These are phyloP conservation scores for Branchipolynoe longqiensis DNA, from an alignment of 2,888 invertebrate genomes.

Conservation along the genomic window DNA sequence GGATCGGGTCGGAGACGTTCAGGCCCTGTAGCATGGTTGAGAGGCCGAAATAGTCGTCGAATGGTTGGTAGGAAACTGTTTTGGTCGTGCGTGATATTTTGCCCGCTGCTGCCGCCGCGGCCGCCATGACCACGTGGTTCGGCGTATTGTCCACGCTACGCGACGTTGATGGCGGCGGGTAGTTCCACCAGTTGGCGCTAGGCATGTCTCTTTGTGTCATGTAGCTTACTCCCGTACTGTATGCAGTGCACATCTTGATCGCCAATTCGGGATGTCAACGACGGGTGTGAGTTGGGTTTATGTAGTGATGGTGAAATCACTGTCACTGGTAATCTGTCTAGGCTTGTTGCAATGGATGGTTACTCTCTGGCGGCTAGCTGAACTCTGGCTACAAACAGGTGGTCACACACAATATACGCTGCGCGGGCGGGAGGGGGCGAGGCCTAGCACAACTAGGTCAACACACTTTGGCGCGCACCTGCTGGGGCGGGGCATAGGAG, in stretches of 20 bases:
- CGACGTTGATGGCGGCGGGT: neutral
- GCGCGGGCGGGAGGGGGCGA: neutral
- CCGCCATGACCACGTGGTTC: constrained; percentile 26
- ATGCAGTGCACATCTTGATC: neutral
- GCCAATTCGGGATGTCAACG: too few species aligned
- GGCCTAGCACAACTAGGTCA: constrained; percentile 10
- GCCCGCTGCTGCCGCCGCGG: neutral
- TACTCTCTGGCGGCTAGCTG: neutral
- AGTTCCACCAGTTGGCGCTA: constrained; percentile 2
- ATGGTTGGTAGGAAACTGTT: constrained; percentile 1
- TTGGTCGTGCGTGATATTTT: neutral
- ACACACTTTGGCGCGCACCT: constrained; percentile 15
- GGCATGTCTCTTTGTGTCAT: neutral
- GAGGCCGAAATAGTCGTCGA: constrained; percentile 17
- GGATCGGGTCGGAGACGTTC: neutral
- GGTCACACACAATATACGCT: constrained; percentile 5
- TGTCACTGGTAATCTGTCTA: neutral
- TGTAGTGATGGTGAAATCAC: neutral
- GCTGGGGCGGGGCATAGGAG: constrained; percentile 19
- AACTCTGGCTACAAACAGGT: neutral
- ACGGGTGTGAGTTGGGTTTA: too few species aligned
- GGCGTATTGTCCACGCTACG: neutral
- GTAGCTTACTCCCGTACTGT: neutral
- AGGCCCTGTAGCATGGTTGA: constrained; percentile 15
- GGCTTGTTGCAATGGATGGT: neutral